Evolutionary conservation across 2,888 invertebrate species (phyloP), one percentile per base, ranked within the genome.

Genomic region (Philonicus albiceps): DNA sequence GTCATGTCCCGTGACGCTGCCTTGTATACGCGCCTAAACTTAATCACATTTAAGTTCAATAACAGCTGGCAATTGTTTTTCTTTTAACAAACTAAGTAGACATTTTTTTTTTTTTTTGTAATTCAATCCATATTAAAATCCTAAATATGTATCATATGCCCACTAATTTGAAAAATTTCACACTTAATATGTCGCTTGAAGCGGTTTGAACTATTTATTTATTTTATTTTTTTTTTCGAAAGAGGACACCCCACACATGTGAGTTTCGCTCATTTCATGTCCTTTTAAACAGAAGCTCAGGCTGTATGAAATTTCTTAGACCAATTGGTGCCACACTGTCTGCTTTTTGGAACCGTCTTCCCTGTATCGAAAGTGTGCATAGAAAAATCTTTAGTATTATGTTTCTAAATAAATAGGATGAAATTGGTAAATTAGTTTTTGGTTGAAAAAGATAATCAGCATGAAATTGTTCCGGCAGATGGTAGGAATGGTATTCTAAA

Each of bases 321-420:
- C 83, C 64, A 55, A 34, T 37, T 75, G 75, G 75, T 83, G 83
- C 83, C 83, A 55, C 27, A 11, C 53, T 55, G 83, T 83, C 83
- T 83, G 83, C 22, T 31, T 19, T 0, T 19, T 0, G 75, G 37
- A 13, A 19, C 22, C n/a, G 16, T 16, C 75, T 22, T 64, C 27
- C 64, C 19, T 64, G 64, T 27, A 64, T 7, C 27, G 8, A 53
- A n/a, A n/a, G 6, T 53, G 6, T 53, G 53, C 19, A 53, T n/a
- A 64, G 27, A 64, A 22, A 13, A 4, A 27, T 27, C 64, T 64
- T 8, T n/a, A n/a, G 8, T 64, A n/a, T 64, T 64, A 19, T 11
- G 64, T 64, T 64, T 22, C 64, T 11, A 64, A 64, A 64, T 27
- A 64, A 64, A 64, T 64, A 64, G 27, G 3, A 22, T 22, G 11